Evolutionary conservation across 2,888 invertebrate genomes (phyloP), one percentile per base, ranked within the genome.

Genomic region (Nephrotoma flavescens): DNA sequence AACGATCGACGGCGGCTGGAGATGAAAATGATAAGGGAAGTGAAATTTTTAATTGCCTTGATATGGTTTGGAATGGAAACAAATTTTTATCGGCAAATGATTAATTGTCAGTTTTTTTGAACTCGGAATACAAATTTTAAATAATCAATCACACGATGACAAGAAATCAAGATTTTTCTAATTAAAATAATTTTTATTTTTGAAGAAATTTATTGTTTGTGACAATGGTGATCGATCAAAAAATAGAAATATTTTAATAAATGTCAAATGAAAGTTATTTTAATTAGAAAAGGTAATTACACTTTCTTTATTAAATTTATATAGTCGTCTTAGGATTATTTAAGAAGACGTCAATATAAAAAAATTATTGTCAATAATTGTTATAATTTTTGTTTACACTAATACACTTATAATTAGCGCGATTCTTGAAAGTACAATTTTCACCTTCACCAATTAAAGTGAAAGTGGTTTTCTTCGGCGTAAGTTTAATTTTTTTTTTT

Each of bases 41-140:
- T 86, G 90, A 90, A 86, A 90, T 91, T 12, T 88, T 91, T 31
- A 92, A 93, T 90, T 92, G 92, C 87, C 93, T 92, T 89, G 92
- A 92, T 89, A 92, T 93, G 88, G 89, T 90, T 83, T 90, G 91
- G 87, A 91, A 91, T 88, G 90, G 90, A 11, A 88, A 88, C 86
- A 88, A 89, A 86, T 84, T 87, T 41, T 84, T 86, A 85, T 45
- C 87, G n/a, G 57, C 86, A 41, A 57, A 86, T 42, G 52, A 86
- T 11, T 57, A 57, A 57, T 86, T 47, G 41, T 86, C 12, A 86
- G 15, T 84, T 41, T 41, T 86, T 52, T 47, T 86, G 6, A 85
- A 85, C 42, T 41, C n/a, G 0, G 6, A n/a, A 15, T 85, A 12
- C 5, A 42, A n/a, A 42, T 42, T 85, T 42, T 85, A 84, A 6